Conservation (phyloP, 1,140 invertebrate genomes). For the Nephotettix cincticeps region DNA sequence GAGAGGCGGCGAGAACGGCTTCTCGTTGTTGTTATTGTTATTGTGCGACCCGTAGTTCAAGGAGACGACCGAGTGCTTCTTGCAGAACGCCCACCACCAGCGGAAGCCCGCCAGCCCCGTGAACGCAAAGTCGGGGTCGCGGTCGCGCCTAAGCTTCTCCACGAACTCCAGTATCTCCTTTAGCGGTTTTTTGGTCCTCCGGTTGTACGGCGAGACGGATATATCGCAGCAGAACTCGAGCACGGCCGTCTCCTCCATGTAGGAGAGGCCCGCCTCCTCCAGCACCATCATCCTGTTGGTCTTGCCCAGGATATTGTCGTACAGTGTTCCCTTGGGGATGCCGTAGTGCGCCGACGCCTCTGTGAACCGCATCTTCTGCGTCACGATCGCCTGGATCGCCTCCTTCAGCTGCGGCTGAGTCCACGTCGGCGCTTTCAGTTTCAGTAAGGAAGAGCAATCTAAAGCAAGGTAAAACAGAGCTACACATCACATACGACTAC, state of each 20-base stretch:
- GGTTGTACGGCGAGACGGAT: conserved; percentile 67
- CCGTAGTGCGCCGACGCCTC: conserved; percentile 68
- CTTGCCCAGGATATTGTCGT: conserved; percentile 77
- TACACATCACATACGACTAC: conserved; percentile 22
- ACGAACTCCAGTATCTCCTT: conserved; percentile 64
- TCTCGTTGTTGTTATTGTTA: conserved; percentile 24
- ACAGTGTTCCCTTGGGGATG: conserved; percentile 75
- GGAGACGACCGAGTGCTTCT: conserved; percentile 72
- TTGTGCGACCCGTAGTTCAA: conserved; percentile 53
- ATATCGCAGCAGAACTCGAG: conserved; percentile 74
- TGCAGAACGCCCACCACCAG: conserved; percentile 83
- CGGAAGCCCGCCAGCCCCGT: conserved; percentile 66
- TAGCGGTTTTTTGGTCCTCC: conserved; percentile 67
- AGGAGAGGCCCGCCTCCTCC: conserved; percentile 63
- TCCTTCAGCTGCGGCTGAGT: conserved; percentile 70
- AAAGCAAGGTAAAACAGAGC: conserved; percentile 24
- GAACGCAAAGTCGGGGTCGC: conserved; percentile 65
- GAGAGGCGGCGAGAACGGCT: neutral
- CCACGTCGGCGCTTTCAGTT: conserved; percentile 72
- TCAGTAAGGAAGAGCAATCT: conserved; percentile 28
- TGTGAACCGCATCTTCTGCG: conserved; percentile 73
- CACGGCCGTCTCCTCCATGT: conserved; percentile 62
- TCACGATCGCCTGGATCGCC: conserved; percentile 72
- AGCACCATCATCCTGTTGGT: conserved; percentile 73
- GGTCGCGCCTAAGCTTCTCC: conserved; percentile 57